These are phyloP conservation scores for Drosophila grimshawi DNA, from an alignment of 1,140 invertebrate genomes.

Conservation along the genomic window DNA sequence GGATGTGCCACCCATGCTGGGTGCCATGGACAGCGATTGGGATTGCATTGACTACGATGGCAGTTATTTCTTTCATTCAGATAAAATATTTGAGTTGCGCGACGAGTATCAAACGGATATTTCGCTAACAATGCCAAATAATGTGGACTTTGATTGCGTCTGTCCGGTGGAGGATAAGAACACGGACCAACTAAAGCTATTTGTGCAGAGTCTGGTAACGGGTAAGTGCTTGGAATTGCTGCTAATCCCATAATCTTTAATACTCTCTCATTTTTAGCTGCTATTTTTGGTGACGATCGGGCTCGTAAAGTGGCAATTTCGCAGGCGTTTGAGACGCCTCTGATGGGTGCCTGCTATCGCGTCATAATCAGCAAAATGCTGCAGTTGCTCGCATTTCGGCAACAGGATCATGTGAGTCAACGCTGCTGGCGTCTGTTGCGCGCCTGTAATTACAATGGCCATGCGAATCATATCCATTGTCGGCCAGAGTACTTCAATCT, in stretches of 20 bases:
- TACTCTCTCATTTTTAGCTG: slow-evolving; percentile 34
- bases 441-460: slow-evolving; percentile 66
- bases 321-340: slow-evolving; percentile 62
- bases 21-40: slow-evolving; percentile 81
- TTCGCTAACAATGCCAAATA: slow-evolving; percentile 44
- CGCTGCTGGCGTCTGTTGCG: slow-evolving; percentile 74
- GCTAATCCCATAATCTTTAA: not conserved
- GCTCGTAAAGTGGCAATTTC: slow-evolving; percentile 47
- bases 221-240: slow-evolving; percentile 26
- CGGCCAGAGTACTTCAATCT: slow-evolving; percentile 76
- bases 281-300: slow-evolving; percentile 61
- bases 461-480: slow-evolving; percentile 60
- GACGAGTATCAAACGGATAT: slow-evolving; percentile 80
- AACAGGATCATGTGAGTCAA: slow-evolving; percentile 63
- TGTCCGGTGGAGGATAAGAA: slow-evolving; percentile 72
- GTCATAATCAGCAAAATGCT: slow-evolving; percentile 70
- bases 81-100: slow-evolving; percentile 77
- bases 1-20: slow-evolving; percentile 77
- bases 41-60: slow-evolving; percentile 82
- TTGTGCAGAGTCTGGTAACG: slow-evolving; percentile 65
- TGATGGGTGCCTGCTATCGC: slow-evolving; percentile 74
- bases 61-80: slow-evolving; percentile 77
- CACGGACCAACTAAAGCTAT: slow-evolving; percentile 61
- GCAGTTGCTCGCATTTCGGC: slow-evolving; percentile 74
- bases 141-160: slow-evolving; percentile 60